Percentiles rank a stretch among this genome's conserved stretches.
phyloP scores from a whole-genome alignment of 1,140 invertebrate genomes.

The Drosophila ercepeae region DNA sequence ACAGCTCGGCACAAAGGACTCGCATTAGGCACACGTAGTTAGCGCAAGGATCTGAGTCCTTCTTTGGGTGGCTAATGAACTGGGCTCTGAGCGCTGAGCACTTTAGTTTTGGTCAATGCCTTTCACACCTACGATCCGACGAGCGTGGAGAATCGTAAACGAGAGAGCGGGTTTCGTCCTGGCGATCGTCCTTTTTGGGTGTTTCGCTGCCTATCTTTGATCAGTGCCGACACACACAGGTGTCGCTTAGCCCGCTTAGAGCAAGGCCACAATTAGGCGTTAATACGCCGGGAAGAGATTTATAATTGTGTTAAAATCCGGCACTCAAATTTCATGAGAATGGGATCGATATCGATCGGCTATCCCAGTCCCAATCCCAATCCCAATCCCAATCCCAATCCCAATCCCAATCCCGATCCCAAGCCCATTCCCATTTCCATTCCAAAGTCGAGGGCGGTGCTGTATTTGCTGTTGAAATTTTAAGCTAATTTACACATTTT shows the following conservation, averaged over 20 bases:
- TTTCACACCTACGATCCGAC: constrained; percentile 68
- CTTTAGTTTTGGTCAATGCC: constrained; percentile 79
- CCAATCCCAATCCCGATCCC: constrained; percentile 8
- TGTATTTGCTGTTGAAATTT: constrained; percentile 72
- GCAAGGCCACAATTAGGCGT: constrained; percentile 69
- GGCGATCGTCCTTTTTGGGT: constrained; percentile 36
- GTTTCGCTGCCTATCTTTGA: constrained; percentile 48
- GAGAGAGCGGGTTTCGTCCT: constrained; percentile 26
- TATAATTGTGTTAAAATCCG: constrained; percentile 78
- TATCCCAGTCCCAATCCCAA: constrained; percentile 2
- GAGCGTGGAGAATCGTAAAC: constrained; percentile 77
- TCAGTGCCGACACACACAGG: constrained; percentile 65
- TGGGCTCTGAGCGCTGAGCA: constrained; percentile 23
- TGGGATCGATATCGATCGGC: constrained; percentile 43
- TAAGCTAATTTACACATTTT: constrained; percentile 79
- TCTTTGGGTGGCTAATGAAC: constrained; percentile 76
- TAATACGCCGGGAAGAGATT: constrained; percentile 70
- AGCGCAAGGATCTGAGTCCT: constrained; percentile 63
- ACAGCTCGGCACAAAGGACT: constrained; percentile 60
- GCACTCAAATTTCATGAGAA: constrained; percentile 69
- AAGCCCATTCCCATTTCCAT: constrained; percentile 18
- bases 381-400: constrained; percentile 14
- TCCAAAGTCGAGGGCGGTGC: constrained; percentile 45
- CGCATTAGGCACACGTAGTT: constrained; percentile 80
- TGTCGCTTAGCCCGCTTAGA: constrained; percentile 39